Conservation (phyloP, 2,113 vertebrate genomes). For the Varanus salvator region DNA sequence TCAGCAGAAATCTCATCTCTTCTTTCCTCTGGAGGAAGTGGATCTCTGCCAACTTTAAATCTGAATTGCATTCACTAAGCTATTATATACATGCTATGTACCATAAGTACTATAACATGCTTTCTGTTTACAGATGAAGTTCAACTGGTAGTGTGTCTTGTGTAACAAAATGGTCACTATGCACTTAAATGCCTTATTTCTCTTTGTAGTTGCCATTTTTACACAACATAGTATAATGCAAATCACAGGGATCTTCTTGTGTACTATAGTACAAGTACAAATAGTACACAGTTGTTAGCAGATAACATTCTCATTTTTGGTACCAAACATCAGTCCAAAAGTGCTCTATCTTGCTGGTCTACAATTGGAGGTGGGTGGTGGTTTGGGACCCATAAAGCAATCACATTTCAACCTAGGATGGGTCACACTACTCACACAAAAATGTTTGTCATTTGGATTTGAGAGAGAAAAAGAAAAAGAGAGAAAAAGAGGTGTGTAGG, state of each 20-base stretch:
- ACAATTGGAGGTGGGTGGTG: background rate
- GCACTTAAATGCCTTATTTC: background rate
- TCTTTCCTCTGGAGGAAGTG: background rate
- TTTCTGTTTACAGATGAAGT: slow-evolving; percentile 31
- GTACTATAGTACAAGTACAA: too few relatives aligned
- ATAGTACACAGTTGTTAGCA: slow-evolving; percentile 18
- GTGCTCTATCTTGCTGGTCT: background rate
- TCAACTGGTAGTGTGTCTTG: background rate
- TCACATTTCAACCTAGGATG: background rate
- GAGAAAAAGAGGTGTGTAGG: background rate
- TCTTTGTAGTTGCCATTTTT: slow-evolving; percentile 32
- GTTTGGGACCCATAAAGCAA: background rate
- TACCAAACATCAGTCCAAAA: background rate
- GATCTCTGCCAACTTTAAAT: background rate
- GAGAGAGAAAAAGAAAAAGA: background rate
- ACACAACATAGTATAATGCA: background rate
- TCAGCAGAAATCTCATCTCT: background rate
- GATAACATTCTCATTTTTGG: slow-evolving; percentile 38
- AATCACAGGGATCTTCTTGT: background rate
- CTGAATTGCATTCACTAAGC: background rate
- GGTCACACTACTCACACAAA: background rate
- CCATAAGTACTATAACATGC: background rate
- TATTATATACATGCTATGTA: background rate
- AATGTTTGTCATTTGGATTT: background rate
- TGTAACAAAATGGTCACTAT: background rate